Conservation (phyloP, 2,113 vertebrate genomes). For the Bubo blakistoni region DNA sequence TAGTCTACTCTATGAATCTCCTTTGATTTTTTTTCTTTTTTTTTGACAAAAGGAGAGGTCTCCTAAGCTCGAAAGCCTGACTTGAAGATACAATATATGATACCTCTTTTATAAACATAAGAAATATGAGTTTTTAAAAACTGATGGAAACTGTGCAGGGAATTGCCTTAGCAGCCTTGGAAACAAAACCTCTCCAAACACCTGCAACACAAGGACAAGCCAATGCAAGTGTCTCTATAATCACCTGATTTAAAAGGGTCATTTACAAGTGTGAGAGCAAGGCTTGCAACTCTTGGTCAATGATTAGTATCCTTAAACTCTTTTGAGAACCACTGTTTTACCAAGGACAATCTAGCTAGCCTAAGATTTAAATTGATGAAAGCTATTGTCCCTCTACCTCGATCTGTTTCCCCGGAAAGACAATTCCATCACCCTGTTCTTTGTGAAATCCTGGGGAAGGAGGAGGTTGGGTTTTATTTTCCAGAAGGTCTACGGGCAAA, state of each 20-base stretch:
- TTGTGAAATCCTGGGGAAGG: neutral
- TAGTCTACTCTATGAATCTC: neutral
- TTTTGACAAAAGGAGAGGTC: neutral
- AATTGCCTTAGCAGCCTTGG: neutral
- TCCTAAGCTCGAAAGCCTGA: neutral
- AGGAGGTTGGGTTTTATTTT: neutral
- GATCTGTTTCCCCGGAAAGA: neutral
- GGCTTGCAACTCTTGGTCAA: neutral
- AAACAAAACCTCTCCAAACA: neutral
- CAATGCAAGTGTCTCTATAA: neutral
- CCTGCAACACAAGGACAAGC: neutral
- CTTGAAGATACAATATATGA: neutral
- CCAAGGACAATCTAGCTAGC: neutral
- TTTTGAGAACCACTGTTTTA: neutral
- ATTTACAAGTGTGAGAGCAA: neutral
- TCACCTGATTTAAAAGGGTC: neutral
- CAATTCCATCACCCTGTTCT: neutral
- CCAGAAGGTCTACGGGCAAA: neutral
- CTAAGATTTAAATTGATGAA: neutral
- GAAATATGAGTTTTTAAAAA: neutral
- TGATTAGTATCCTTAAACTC: neutral
- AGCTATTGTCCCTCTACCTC: neutral
- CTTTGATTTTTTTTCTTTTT: neutral
- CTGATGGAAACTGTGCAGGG: neutral
- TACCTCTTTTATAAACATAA: neutral